phyloP scores from a whole-genome alignment of 1,140 invertebrate species.

The Rhopalosiphum padi region DNA sequence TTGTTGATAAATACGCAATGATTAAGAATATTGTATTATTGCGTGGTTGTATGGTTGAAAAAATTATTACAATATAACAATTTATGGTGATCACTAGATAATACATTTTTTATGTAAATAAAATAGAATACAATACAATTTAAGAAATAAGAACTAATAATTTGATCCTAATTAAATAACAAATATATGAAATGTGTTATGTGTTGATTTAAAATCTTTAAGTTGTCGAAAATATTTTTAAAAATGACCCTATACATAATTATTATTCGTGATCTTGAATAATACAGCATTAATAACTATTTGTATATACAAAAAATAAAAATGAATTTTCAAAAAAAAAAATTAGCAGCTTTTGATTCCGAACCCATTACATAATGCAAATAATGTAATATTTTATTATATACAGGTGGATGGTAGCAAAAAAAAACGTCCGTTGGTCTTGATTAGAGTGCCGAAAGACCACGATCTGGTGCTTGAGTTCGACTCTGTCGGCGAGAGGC shows the following conservation, averaged over 20 bases:
- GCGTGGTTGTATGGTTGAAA: no score
- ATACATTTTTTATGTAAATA: neutral
- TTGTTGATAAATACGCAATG: no score
- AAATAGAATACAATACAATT: neutral
- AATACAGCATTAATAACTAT: neutral
- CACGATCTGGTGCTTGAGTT: constrained; percentile 97
- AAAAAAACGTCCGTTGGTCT: constrained; percentile 81
- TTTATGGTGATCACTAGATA: no score
- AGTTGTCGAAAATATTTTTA: neutral
- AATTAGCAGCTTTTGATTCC: neutral
- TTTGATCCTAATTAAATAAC: neutral
- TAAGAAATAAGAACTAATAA: neutral
- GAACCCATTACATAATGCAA: neutral
- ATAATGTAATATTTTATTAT: neutral
- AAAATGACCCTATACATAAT: neutral
- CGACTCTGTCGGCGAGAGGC: constrained; percentile 78
- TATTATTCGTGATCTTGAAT: neutral
- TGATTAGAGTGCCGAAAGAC: constrained; percentile 87
- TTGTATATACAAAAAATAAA: neutral
- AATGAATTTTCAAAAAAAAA: neutral
- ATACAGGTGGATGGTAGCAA: constrained; percentile 68
- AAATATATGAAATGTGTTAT: neutral
- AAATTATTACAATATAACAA: no score
- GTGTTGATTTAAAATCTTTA: neutral
- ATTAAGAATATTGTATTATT: no score